Conservation (phyloP, 2,888 invertebrate genomes). For the Platycnemis pennipes region DNA sequence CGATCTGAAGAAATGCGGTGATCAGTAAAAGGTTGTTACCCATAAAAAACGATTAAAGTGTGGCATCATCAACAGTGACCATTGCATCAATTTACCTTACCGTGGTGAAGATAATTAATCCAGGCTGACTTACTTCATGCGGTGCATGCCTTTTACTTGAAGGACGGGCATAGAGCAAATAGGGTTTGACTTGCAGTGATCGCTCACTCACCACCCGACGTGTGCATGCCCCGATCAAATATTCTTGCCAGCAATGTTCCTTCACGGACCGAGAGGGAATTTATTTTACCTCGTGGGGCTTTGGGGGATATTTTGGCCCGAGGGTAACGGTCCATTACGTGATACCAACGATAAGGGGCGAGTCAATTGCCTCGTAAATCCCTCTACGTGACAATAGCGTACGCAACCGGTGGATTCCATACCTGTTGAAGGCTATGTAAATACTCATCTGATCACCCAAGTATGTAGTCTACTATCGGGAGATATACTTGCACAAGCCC, state of each 20-base stretch:
- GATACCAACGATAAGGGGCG: neutral
- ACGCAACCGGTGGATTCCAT: neutral
- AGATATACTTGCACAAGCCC: no score
- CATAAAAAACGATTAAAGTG: no score
- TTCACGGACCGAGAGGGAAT: neutral
- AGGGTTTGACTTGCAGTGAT: neutral
- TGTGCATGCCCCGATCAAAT: neutral
- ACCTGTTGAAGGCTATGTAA: conserved; percentile 8
- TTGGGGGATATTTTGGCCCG: neutral
- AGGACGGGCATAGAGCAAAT: neutral
- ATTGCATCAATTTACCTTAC: no score
- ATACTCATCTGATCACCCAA: neutral
- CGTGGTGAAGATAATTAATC: no score
- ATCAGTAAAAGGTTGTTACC: no score
- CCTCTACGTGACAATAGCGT: neutral
- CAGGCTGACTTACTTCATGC: neutral
- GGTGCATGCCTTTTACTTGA: neutral
- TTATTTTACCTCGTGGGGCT: neutral
- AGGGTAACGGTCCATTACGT: neutral
- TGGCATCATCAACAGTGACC: no score
- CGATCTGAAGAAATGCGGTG: no score
- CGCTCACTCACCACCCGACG: neutral
- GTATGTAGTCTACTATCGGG: no score
- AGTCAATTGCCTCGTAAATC: neutral
- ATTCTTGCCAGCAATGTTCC: neutral